phyloP scores from a whole-genome alignment of 2,888 invertebrate species.

The Himalopsyche anomala region DNA sequence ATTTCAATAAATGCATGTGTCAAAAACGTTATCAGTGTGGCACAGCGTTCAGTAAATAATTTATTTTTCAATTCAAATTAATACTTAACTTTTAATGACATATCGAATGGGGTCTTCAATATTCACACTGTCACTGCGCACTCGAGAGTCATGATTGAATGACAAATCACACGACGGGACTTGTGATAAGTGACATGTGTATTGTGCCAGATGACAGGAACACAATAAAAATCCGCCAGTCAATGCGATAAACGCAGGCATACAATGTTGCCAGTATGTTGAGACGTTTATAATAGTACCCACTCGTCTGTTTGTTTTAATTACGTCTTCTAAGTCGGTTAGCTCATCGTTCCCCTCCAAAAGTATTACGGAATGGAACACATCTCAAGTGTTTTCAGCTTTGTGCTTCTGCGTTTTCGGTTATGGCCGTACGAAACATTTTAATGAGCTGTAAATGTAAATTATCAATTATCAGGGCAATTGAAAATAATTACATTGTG shows the following conservation, averaged over 20 bases:
- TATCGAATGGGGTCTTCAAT: no score
- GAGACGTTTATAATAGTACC: conserved; percentile 9
- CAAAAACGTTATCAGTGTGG: no score
- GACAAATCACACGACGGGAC: neutral
- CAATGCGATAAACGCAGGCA: conserved; percentile 1
- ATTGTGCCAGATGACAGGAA: conserved; percentile 8
- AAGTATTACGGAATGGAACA: neutral
- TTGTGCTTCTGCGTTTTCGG: neutral
- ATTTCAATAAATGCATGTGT: no score
- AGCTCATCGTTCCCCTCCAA: conserved; percentile 4
- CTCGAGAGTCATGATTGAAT: neutral
- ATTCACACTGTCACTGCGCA: no score
- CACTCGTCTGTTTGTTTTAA: conserved; percentile 34
- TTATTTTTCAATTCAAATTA: no score
- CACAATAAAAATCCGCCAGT: conserved; percentile 15
- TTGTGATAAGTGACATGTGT: conserved; percentile 1
- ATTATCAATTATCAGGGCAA: conserved; percentile 26
- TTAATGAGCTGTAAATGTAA: conserved; percentile 30
- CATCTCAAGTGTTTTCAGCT: neutral
- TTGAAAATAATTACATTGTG: conserved; percentile 20
- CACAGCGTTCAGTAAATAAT: no score
- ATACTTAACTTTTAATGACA: no score
- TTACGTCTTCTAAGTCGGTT: conserved; percentile 14
- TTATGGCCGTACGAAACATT: neutral
- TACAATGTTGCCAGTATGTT: conserved; percentile 16